Evolutionary conservation across 2,888 invertebrate species (phyloP).

Genomic region (Monoplex corrugatus): DNA sequence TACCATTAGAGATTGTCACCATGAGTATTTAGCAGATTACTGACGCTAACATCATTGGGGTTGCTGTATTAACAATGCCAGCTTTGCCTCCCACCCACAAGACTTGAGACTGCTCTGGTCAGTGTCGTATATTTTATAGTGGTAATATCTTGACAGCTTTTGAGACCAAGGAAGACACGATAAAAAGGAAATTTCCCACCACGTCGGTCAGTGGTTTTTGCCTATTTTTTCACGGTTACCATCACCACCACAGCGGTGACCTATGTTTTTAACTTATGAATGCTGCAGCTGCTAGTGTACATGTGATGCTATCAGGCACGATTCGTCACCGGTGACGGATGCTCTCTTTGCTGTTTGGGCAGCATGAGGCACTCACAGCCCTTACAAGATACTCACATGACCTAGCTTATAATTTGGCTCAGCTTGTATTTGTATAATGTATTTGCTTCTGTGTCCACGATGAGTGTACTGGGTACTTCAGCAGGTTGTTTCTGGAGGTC

Average conservation of each 20-base stretch:
- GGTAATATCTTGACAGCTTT: slow-evolving; percentile 41
- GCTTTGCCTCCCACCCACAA: slow-evolving; percentile 24
- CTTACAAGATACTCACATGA: not conserved
- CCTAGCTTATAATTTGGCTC: slow-evolving; percentile 38
- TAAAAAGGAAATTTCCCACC: slow-evolving; percentile 46
- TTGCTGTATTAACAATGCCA: slow-evolving; percentile 28
- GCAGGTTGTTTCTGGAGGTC: slow-evolving; percentile 10
- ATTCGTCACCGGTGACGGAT: slow-evolving; percentile 44
- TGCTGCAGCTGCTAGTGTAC: slow-evolving; percentile 34
- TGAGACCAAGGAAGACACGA: slow-evolving; percentile 48
- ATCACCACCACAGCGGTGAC: slow-evolving; percentile 43
- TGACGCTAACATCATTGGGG: slow-evolving; percentile 14
- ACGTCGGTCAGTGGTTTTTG: slow-evolving; percentile 48
- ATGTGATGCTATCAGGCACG: slow-evolving; percentile 31
- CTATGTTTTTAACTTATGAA: slow-evolving; percentile 46
- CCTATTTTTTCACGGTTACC: slow-evolving; percentile 47
- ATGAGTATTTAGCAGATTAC: slow-evolving; percentile 32
- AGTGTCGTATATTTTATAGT: slow-evolving; percentile 27
- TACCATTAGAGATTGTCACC: slow-evolving; percentile 27
- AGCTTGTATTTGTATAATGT: slow-evolving; percentile 49
- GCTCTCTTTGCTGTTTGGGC: not conserved
- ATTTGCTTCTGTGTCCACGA: slow-evolving; percentile 29
- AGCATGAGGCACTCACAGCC: not conserved
- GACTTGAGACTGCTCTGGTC: slow-evolving; percentile 6
- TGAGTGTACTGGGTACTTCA: not conserved